Base-by-base conservation (phyloP, 2,888 invertebrate species). In the Scaptomyza polygonia region DNA sequence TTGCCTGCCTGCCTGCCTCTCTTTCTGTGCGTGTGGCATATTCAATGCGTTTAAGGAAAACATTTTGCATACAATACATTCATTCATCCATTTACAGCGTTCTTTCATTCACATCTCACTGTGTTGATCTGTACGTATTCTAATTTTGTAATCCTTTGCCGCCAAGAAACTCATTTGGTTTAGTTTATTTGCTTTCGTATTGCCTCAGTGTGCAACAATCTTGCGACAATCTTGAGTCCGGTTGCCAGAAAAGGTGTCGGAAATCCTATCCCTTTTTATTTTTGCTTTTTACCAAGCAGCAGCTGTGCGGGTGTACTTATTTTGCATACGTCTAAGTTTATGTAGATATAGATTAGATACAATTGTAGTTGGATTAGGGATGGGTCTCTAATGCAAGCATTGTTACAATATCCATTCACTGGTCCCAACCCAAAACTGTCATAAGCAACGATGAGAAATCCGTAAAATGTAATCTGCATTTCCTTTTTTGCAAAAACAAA, bases 21-120 rank as follows among this genome's bases (percentile, higher is more conserved):
- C 29, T 47, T n/a, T n/a, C n/a, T n/a, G n/a, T 49, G 71, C 78
- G 76, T 79, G 78, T 76, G 79, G 76, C 71, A 75, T 9, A 57
- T 52, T 55, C 62, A 49, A 54, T 27, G 48, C 36, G 29, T 12
- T 51, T 43, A 39, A 45, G 6, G 39, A 25, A 18, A 34, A 9
- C 16, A 32, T 29, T 18, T 49, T 18, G 43, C 40, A 72, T 32
- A 4, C 30, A 11, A 12, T 11, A 12, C 12, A 36, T 67, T 40
- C 47, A 71, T 57, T 54, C 61, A 48, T n/a, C 30, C n/a, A 48
- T 69, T 52, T 58, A 54, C 12, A 36, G 30, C 36, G 52, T 30
- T 57, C 39, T 45, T 30, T 51, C 57, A 55, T 34, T 14, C 25
- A 42, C 42, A 56, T 51, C 32, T 49, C 40, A 34, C 21, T 14